Evolutionary conservation across 2,888 invertebrate genomes (phyloP).

Genomic region (Thymelicus acteon): DNA sequence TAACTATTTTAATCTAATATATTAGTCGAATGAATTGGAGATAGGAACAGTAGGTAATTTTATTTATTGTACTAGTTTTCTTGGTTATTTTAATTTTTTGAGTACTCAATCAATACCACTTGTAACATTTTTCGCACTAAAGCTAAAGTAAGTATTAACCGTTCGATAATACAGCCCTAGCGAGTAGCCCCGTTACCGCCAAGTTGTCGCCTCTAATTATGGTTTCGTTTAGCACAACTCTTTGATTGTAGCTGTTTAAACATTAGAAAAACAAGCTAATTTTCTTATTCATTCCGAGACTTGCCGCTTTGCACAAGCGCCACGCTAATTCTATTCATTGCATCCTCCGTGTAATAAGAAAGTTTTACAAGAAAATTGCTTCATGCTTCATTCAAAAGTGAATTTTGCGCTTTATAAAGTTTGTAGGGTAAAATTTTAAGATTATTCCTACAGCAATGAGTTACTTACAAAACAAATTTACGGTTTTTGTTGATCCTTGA

Average conservation of each 20-base stretch:
- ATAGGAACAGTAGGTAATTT: no score
- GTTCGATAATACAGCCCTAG: constrained; percentile 17
- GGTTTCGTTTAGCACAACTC: constrained; percentile 66
- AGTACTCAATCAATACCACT: no score
- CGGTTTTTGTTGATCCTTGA: background rate
- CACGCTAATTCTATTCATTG: constrained; percentile 38
- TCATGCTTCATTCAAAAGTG: constrained; percentile 30
- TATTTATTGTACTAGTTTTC: no score
- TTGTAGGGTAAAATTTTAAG: constrained; percentile 4
- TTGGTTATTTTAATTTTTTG: no score
- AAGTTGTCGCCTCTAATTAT: constrained; percentile 70
- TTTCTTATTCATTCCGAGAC: constrained; percentile 37
- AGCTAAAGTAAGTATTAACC: background rate
- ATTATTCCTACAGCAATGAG: constrained; percentile 1
- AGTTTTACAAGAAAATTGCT: constrained; percentile 38
- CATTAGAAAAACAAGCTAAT: constrained; percentile 60
- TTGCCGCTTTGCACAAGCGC: constrained; percentile 34
- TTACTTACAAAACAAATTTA: constrained; percentile 5
- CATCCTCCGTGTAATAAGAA: constrained; percentile 38
- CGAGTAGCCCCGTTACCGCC: constrained; percentile 45
- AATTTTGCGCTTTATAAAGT: constrained; percentile 25
- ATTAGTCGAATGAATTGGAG: no score
- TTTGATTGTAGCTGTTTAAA: constrained; percentile 64
- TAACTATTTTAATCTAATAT: no score
- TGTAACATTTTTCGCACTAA: no score